A percentile compares a stretch with the other conserved stretches of the same genome.
phyloP scores from a whole-genome alignment of 2,888 invertebrate genomes.

The Agrochola macilenta region DNA sequence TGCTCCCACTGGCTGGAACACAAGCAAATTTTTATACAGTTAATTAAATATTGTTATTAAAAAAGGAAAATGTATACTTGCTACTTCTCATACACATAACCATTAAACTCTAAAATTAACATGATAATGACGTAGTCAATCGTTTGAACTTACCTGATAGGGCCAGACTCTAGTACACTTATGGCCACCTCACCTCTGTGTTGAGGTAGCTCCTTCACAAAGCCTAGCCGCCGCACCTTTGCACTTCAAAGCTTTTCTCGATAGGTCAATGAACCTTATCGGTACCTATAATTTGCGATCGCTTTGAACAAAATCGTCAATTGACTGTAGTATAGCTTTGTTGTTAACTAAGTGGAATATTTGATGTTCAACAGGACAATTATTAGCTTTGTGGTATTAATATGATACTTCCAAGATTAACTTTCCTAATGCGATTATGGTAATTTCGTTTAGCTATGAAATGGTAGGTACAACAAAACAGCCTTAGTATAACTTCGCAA shows the following conservation, averaged over 20 bases:
- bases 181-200: conserved; percentile 63
- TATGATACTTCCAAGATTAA: not conserved
- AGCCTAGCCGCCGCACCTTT: conserved; percentile 74
- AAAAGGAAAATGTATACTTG: too few species aligned
- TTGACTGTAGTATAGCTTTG: not conserved
- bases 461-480: too few species aligned
- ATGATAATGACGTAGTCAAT: conserved; percentile 61
- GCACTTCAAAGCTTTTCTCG: conserved; percentile 69
- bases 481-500: too few species aligned
- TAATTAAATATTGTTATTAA: too few species aligned
- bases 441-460: not conserved
- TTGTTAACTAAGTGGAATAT: not conserved
- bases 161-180: conserved; percentile 72
- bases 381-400: not conserved
- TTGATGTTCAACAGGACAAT: not conserved
- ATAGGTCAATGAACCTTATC: conserved; percentile 72
- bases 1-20: too few species aligned
- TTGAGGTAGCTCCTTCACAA: conserved; percentile 77
- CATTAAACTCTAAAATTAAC: conserved; percentile 48
- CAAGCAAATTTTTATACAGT: too few species aligned
- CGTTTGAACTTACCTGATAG: conserved; percentile 68
- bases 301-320: conserved; percentile 10
- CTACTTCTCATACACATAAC: too few species aligned
- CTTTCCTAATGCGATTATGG: not conserved
- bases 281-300: conserved; percentile 27